Conservation (phyloP, 2,113 vertebrate genomes). For the Miniopterus natalensis region DNA sequence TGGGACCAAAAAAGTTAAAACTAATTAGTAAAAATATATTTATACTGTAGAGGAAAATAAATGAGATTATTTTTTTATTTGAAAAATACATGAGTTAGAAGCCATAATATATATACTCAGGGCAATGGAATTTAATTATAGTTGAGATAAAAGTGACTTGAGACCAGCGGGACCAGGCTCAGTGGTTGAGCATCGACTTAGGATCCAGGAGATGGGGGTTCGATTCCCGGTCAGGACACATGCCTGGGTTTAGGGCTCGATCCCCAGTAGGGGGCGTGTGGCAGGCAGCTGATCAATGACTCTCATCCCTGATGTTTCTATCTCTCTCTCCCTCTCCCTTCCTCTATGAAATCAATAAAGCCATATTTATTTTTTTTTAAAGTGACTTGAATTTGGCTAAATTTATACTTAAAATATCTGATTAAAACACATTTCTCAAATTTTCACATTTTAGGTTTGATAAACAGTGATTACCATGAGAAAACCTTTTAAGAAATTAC, state of each 20-base stretch:
- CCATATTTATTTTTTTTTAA: neutral
- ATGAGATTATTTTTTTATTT: neutral
- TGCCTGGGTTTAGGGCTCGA: too few relatives aligned
- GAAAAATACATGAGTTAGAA: neutral
- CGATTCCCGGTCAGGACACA: too few relatives aligned
- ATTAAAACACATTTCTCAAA: neutral
- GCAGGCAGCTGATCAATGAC: too few relatives aligned
- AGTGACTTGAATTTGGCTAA: neutral
- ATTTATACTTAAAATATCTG: neutral
- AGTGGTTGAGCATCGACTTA: too few relatives aligned
- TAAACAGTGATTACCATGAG: neutral
- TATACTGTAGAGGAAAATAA: neutral
- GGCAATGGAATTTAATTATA: neutral
- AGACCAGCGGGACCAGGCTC: neutral
- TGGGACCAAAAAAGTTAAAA: neutral
- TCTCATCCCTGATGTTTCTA: too few relatives aligned
- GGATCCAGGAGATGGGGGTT: too few relatives aligned
- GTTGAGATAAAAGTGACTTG: neutral
- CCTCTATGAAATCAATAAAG: too few relatives aligned
- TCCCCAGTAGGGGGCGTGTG: too few relatives aligned
- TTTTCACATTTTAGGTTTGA: neutral
- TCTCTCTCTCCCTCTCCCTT: too few relatives aligned
- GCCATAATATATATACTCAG: neutral
- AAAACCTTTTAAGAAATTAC: neutral
- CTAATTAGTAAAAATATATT: neutral